A percentile compares a stretch with the other conserved stretches of the same genome.
phyloP scores from a whole-genome alignment of 2,888 invertebrate species.

The Nezara viridula region DNA sequence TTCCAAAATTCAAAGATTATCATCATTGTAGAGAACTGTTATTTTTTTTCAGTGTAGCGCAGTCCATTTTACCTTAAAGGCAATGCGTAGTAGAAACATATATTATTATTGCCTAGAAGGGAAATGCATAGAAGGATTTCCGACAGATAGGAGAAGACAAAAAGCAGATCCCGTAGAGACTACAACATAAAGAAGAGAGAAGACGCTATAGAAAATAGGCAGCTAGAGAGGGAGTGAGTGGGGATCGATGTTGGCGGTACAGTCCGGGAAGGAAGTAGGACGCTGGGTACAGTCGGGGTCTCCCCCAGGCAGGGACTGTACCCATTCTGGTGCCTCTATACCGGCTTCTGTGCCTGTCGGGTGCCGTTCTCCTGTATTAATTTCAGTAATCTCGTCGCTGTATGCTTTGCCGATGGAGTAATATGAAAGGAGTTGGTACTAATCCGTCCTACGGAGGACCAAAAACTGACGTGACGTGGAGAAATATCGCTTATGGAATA shows the following conservation, averaged over 20 bases:
- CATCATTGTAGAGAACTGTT: background rate
- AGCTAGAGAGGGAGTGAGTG: slow-evolving; percentile 30
- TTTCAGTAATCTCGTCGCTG: background rate
- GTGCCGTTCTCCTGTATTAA: background rate
- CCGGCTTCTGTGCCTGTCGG: background rate
- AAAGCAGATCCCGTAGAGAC: background rate
- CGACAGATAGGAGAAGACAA: background rate
- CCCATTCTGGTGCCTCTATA: background rate
- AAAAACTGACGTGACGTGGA: background rate
- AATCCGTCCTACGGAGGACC: background rate
- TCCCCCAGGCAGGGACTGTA: background rate
- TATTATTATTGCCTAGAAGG: background rate
- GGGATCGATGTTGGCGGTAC: slow-evolving; percentile 43
- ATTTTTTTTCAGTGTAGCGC: background rate
- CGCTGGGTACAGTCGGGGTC: background rate
- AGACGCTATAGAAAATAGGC: slow-evolving; percentile 21
- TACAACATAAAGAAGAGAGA: slow-evolving; percentile 47
- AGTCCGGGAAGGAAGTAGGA: slow-evolving; percentile 11
- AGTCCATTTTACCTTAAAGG: background rate
- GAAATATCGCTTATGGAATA: too few relatives aligned
- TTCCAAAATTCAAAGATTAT: too few relatives aligned
- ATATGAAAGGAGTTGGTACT: background rate
- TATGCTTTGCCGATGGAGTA: background rate
- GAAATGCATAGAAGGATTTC: background rate
- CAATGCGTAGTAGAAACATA: background rate